Evolutionary conservation across 2,888 invertebrate species (phyloP), one percentile per base, ranked within the genome.

Genomic region (Athripsodes cinereus): DNA sequence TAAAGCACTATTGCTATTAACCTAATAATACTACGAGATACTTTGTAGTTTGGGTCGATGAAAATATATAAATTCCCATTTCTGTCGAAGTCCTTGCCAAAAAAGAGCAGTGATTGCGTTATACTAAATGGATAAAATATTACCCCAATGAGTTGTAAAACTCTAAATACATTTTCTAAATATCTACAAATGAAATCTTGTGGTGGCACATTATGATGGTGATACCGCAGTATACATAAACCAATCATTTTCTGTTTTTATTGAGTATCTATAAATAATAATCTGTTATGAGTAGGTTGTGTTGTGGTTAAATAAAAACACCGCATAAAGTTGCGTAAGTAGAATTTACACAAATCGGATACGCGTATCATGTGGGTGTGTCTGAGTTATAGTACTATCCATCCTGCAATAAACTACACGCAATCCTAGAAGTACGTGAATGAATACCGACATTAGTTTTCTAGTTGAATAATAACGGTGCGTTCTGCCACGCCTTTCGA

Each of bases 401-500:
- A 52, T 51, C 49, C 51, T 46, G 51, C 50, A 50, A 50, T 50
- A 56, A 56, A 40, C 50, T 50, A 22, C 56, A 56, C 56, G 56
- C 56, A 56, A 56, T 50, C 50, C 50, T 20, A 20, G 16, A 21
- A 13, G 21, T 51, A 51, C 46, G 51, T 56, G 51, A 40, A 52
- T 52, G 50, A 50, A 49, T 50, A 51, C 50, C 56, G 51, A 50
- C 40, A 51, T 56, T 56, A 40, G 40, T 3, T 13, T 40, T 40
- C 40, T 16, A 40, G 40, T 40, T 13, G 40, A n/a, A 40, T 55
- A 59, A 54, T 56, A 59, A 55, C 55, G 51, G 59, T 51, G 52
- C 55, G 52, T 48, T 44, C 52, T 51, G 50, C 55, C 55, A 52
- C 59, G 59, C 59, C 59, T 53, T 55, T 31, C 52, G 52, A 52